A percentile compares a stretch with the other conserved stretches of the same genome.
Evolutionary conservation across 2,113 vertebrate genomes (phyloP).

Genomic region (Saccopteryx leptura): DNA sequence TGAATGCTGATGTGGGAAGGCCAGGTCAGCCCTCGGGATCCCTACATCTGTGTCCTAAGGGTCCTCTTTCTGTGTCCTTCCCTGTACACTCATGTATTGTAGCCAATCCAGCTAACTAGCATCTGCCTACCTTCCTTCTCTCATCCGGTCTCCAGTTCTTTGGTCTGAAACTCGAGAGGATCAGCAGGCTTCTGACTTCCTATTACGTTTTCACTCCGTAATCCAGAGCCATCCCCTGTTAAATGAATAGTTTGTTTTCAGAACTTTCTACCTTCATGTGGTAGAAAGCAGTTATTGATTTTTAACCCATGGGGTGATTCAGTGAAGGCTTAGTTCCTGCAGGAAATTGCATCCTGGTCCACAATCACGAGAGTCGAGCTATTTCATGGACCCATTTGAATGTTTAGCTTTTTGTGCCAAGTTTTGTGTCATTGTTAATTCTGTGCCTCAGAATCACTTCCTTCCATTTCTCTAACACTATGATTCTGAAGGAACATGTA

Average conservation of each 20-base stretch:
- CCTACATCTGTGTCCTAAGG: neutral
- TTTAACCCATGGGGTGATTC: neutral
- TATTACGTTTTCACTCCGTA: neutral
- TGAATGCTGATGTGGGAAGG: neutral
- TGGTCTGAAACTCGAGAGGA: neutral
- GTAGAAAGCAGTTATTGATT: neutral
- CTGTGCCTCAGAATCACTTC: neutral
- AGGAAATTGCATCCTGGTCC: neutral
- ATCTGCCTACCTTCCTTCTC: neutral
- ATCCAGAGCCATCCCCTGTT: neutral
- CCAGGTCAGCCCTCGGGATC: accelerated
- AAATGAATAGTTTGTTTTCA: neutral
- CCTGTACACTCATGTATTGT: neutral
- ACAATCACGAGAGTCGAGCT: neutral
- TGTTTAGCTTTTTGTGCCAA: neutral
- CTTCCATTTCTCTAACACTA: neutral
- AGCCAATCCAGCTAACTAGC: neutral
- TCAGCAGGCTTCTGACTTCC: neutral
- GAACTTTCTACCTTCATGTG: neutral
- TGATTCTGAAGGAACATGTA: neutral
- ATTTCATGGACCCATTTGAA: neutral
- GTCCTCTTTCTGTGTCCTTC: neutral
- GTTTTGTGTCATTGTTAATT: neutral
- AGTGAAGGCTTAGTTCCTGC: neutral
- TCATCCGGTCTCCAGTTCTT: neutral